Conservation (phyloP, 2,888 invertebrate species). For the Boloria selene region DNA sequence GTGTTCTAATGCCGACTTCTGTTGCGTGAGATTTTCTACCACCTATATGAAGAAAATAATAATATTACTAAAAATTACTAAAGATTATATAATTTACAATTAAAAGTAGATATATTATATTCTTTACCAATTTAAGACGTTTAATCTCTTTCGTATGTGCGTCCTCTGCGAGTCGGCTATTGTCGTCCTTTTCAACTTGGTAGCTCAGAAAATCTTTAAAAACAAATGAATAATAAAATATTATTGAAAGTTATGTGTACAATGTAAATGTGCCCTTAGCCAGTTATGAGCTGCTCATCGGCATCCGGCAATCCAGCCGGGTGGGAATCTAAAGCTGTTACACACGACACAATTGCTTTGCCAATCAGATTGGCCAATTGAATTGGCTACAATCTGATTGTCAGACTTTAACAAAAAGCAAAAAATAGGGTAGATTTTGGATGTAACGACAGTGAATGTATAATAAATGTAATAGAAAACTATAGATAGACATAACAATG, state of each 20-base stretch:
- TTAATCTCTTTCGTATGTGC: constrained; percentile 50
- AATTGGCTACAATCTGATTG: too few species aligned
- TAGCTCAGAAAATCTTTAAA: constrained; percentile 56
- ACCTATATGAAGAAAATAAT: constrained; percentile 44
- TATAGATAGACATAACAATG: too few species aligned
- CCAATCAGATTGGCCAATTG: too few species aligned
- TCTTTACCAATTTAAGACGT: constrained; percentile 56
- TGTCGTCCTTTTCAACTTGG: constrained; percentile 59
- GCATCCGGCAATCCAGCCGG: too few species aligned
- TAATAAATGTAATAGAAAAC: too few species aligned
- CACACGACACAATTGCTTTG: too few species aligned
- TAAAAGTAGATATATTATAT: background rate
- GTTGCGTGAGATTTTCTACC: constrained; percentile 55
- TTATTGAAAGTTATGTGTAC: background rate
- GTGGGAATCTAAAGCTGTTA: too few species aligned
- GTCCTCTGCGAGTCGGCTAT: constrained; percentile 40
- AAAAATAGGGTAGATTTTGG: too few species aligned
- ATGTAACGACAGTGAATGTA: too few species aligned
- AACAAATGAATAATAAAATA: constrained; percentile 35
- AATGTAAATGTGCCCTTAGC: too few species aligned
- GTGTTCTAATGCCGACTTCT: constrained; percentile 58
- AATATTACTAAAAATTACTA: constrained; percentile 6
- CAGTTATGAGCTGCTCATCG: too few species aligned
- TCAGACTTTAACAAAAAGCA: too few species aligned
- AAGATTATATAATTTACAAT: background rate